phyloP scores from a whole-genome alignment of 2,113 vertebrate genomes.

The Meles meles region DNA sequence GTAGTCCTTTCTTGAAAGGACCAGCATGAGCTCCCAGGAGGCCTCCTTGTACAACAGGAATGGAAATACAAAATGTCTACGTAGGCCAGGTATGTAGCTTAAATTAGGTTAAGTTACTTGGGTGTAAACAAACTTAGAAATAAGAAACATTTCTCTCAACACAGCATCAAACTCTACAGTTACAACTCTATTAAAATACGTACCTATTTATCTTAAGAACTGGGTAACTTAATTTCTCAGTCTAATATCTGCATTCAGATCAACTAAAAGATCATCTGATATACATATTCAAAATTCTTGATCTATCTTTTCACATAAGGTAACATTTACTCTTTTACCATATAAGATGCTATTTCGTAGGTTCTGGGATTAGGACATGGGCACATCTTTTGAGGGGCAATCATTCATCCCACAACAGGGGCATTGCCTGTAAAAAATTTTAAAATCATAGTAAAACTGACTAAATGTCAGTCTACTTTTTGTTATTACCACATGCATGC shows the following conservation, averaged over 20 bases:
- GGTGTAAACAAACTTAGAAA: background rate
- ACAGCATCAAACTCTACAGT: background rate
- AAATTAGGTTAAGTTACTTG: background rate
- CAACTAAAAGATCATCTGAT: background rate
- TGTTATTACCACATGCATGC: background rate
- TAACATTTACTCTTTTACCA: background rate
- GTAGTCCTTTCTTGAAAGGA: background rate
- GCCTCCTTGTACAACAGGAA: background rate
- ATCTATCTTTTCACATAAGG: background rate
- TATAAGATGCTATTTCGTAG: background rate
- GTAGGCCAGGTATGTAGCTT: background rate
- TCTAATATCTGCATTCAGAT: background rate
- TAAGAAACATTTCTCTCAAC: background rate
- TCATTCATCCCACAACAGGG: background rate
- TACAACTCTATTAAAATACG: background rate
- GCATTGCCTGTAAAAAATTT: background rate
- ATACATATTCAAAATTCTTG: background rate
- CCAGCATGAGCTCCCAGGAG: background rate
- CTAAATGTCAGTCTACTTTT: background rate
- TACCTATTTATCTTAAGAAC: background rate
- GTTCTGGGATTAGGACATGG: background rate
- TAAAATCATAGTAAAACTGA: slow-evolving; percentile 23
- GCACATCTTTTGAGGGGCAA: background rate
- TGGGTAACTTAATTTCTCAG: background rate
- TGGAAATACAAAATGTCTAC: background rate